Percentiles rank a stretch among this genome's conserved stretches.
These are phyloP conservation scores for Xyliphius kryptos DNA, from an alignment of 2,113 vertebrate species.

Conservation along the genomic window DNA sequence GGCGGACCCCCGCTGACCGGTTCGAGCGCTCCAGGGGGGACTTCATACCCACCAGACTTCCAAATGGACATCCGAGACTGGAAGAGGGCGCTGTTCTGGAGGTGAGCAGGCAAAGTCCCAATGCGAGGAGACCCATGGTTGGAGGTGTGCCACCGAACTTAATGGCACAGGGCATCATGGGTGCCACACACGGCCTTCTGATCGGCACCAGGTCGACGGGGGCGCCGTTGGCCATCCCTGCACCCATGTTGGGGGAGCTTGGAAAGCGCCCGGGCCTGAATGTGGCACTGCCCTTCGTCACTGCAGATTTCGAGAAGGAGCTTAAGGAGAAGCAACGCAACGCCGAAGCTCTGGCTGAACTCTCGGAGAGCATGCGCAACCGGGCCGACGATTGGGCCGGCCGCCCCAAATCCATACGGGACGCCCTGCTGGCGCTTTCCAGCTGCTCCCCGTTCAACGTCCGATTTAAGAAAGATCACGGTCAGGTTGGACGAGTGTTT, in stretches of 20 bases:
- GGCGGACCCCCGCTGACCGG: constrained; percentile 59
- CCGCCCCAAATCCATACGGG: constrained; percentile 74
- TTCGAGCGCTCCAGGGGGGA: constrained; percentile 64
- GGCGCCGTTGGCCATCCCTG: constrained; percentile 59
- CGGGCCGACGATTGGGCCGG: constrained; percentile 77
- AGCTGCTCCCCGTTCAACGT: constrained; percentile 78
- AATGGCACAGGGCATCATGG: constrained; percentile 67
- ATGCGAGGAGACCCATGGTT: constrained; percentile 71
- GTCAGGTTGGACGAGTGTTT: constrained; percentile 71
- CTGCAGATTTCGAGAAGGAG: constrained; percentile 72
- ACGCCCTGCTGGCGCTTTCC: constrained; percentile 69
- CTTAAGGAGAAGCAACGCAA: constrained; percentile 67
- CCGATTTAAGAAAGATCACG: constrained; percentile 84
- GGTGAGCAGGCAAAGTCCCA: constrained; percentile 73
- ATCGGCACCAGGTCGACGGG: constrained; percentile 60
- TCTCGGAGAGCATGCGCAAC: constrained; percentile 73
- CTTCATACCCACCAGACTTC: constrained; percentile 61
- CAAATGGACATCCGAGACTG: constrained; percentile 70
- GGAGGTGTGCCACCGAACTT: constrained; percentile 70
- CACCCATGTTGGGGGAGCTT: constrained; percentile 65
- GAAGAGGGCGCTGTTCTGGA: constrained; percentile 65
- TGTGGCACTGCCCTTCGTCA: constrained; percentile 62
- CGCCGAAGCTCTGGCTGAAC: constrained; percentile 60
- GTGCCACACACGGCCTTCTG: constrained; percentile 57
- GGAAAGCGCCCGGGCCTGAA: constrained; percentile 62